A percentile compares a stretch with the other conserved stretches of the same genome.
Conservation (phyloP, 2,797 vertebrate species). For the Sternarchorhynchus goeldii region DNA sequence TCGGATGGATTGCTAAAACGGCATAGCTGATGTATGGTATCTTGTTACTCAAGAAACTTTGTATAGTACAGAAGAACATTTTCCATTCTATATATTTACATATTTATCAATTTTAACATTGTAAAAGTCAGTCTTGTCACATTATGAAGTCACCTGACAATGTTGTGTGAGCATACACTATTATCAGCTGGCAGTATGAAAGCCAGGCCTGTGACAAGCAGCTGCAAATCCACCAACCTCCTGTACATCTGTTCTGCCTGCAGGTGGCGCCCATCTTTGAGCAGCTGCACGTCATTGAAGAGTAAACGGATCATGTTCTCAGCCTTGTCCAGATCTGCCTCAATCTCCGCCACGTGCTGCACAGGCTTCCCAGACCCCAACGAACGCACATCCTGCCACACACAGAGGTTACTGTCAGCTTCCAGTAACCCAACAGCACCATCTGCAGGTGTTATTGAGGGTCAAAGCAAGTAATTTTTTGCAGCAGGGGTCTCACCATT, state of each 20-base stretch:
- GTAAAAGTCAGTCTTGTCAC: no score
- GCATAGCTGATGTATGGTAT: no score
- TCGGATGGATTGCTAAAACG: no score
- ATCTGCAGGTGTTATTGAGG: neutral
- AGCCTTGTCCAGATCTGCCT: constrained; percentile 85
- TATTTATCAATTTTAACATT: no score
- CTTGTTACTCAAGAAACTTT: no score
- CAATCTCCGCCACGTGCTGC: constrained; percentile 79
- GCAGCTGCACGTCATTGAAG: constrained; percentile 89
- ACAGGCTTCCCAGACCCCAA: constrained; percentile 78
- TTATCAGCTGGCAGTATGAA: no score
- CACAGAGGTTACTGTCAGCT: neutral
- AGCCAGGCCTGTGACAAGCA: neutral
- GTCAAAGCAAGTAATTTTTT: no score
- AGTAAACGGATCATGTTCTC: constrained; percentile 86
- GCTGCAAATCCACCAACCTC: constrained; percentile 68
- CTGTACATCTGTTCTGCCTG: constrained; percentile 95
- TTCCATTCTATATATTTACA: no score
- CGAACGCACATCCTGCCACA: constrained; percentile 79
- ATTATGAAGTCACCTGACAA: no score
- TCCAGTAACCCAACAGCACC: neutral
- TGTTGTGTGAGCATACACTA: no score
- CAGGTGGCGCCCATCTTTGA: constrained; percentile 90
- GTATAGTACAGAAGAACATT: no score
- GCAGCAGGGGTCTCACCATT: constrained; percentile 76